phyloP scores from a whole-genome alignment of 1,140 invertebrate genomes.

The Camponotus vicinus region DNA sequence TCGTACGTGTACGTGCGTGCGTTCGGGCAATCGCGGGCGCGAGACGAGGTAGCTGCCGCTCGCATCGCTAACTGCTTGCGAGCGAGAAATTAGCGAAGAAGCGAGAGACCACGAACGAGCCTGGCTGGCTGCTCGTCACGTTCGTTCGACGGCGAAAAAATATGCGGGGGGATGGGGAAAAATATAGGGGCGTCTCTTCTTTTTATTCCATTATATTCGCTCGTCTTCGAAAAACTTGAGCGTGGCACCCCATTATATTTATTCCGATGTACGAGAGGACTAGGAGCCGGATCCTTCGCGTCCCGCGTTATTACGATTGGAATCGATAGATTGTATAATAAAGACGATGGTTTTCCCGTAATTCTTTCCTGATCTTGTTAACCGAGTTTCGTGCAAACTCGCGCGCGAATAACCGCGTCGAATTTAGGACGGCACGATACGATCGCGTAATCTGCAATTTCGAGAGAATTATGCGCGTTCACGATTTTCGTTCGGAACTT shows the following conservation, averaged over 20 bases:
- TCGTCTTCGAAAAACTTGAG: constrained; percentile 24
- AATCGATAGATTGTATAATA: background rate
- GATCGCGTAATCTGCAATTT: constrained; percentile 9
- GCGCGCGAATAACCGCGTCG: background rate
- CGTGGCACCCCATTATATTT: constrained; percentile 25
- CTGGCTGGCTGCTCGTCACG: constrained; percentile 29
- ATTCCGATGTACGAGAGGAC: background rate
- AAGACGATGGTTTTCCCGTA: background rate
- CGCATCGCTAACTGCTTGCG: constrained; percentile 65
- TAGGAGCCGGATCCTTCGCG: no score
- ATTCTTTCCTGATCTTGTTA: constrained; percentile 6
- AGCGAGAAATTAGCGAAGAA: constrained; percentile 69
- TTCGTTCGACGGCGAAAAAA: constrained; percentile 22
- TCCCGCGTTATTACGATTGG: background rate
- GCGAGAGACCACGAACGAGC: constrained; percentile 49
- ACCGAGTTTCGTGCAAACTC: background rate
- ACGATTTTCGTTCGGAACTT: constrained; percentile 29
- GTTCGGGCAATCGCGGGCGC: constrained; percentile 32
- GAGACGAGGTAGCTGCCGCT: constrained; percentile 45
- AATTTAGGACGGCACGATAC: constrained; percentile 3
- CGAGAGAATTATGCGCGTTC: constrained; percentile 42
- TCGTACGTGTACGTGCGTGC: constrained; percentile 27
- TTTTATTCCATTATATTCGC: background rate
- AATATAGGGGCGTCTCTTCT: background rate
- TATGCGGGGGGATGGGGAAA: background rate